These are phyloP conservation scores for Drosophila sp. DNA, from an alignment of 1,140 invertebrate genomes.

Conservation along the genomic window DNA sequence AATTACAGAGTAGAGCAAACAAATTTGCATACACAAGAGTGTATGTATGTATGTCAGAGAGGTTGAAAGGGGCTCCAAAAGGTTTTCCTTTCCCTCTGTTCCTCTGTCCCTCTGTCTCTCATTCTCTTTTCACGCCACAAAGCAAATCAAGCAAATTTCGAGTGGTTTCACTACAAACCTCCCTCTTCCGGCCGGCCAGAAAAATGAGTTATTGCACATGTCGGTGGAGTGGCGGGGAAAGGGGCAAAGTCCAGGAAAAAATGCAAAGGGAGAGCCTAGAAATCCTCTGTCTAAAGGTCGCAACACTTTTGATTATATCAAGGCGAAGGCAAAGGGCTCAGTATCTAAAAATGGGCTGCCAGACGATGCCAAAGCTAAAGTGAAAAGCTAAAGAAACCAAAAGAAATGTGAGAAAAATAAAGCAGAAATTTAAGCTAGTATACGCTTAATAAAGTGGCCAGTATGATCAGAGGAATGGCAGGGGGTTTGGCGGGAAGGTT, in stretches of 20 bases:
- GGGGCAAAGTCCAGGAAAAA: slow-evolving; percentile 13
- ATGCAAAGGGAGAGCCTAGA: slow-evolving; percentile 28
- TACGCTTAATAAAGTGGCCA: slow-evolving; percentile 79
- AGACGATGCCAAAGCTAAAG: slow-evolving; percentile 43
- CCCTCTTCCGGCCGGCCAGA: slow-evolving; percentile 29
- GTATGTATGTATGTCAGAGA: slow-evolving; percentile 7
- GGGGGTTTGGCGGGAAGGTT: slow-evolving; percentile 8
- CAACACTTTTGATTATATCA: slow-evolving; percentile 80
- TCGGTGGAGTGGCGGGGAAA: slow-evolving; percentile 28
- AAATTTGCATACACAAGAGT: slow-evolving; percentile 75
- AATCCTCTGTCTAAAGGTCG: slow-evolving; percentile 51
- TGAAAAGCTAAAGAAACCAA: slow-evolving; percentile 3
- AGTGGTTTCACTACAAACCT: slow-evolving; percentile 42
- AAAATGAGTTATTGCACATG: slow-evolving; percentile 82
- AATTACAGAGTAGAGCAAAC: slow-evolving; percentile 82
- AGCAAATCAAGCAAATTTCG: slow-evolving; percentile 79
- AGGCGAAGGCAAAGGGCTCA: slow-evolving; percentile 51
- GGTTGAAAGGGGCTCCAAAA: slow-evolving; percentile 14
- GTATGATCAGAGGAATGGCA: slow-evolving; percentile 25
- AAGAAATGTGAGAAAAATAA: slow-evolving; percentile 46
- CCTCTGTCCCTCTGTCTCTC: no score
- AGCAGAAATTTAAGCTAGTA: slow-evolving; percentile 66
- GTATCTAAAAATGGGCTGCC: slow-evolving; percentile 49
- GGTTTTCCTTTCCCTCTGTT: slow-evolving; percentile 21
- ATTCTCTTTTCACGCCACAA: slow-evolving; percentile 80